A percentile compares a stretch with the other conserved stretches of the same genome.
phyloP scores from a whole-genome alignment of 2,888 invertebrate species.

The Himalopsyche kuldschensis region DNA sequence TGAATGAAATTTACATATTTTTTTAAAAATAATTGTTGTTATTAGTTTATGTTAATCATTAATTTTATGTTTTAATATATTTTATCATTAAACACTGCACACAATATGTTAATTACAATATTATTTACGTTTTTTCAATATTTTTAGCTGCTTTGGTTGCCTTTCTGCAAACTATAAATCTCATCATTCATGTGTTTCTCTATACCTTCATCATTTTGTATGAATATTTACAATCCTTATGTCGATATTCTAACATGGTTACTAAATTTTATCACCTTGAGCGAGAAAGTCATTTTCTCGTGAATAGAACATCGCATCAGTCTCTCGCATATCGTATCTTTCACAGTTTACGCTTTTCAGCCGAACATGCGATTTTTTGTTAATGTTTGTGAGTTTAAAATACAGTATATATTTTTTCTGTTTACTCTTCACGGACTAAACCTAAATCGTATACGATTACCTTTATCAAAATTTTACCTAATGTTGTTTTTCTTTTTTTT shows the following conservation, averaged over 20 bases:
- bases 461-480: not conserved
- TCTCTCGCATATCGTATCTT: not conserved
- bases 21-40: too few species aligned
- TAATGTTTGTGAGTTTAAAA: too few species aligned
- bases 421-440: not conserved
- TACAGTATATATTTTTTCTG: too few species aligned
- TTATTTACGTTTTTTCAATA: not conserved
- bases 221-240: not conserved
- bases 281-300: not conserved
- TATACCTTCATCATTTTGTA: not conserved
- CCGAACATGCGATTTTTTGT: too few species aligned
- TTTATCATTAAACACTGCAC: not conserved
- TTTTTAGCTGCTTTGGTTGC: conserved; percentile 7
- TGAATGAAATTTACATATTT: too few species aligned
- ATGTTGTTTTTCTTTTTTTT: not conserved
- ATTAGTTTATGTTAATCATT: too few species aligned
- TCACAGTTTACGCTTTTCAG: not conserved
- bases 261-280: not conserved
- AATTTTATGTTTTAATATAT: not conserved
- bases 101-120: not conserved
- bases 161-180: conserved; percentile 1
- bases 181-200: not conserved
- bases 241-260: not conserved
- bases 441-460: not conserved
- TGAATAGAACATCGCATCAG: not conserved